Base-by-base conservation (phyloP, 2,888 invertebrate genomes). In the Pantelozetes paolii region DNA sequence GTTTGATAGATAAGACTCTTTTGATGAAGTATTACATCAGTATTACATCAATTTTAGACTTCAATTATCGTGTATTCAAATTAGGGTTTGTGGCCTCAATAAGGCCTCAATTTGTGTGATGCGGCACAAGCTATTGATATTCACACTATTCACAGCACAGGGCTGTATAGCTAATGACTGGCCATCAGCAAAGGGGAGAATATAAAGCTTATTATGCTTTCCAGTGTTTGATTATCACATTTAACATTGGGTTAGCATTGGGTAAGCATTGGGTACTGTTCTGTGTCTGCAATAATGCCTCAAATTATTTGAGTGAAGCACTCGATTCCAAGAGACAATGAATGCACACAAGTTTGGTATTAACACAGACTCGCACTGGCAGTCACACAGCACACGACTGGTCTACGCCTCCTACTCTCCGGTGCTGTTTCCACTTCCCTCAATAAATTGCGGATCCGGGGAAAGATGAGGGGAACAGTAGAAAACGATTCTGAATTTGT, bases 151-250 rank as follows among this genome's bases (percentile, higher is more conserved):
- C 50, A 23, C 9, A 54, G 20, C 11, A 26, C 62, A 62, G 26
- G 5, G 18, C 36, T 62, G 15, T 18, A 62, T 32, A n/a, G 62
- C 36, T 36, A 36, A 62, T 62, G 32, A 62, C 62, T 62, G 36
- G 62, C 62, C 62, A 62, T 62, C 28, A 62, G 62, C 62, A 62
- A 62, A 62, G 62, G 62, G 62, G 62, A 62, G 62, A 62, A 62
- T 62, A 62, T 36, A 50, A 50, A 62, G 62, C 62, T 62, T 62
- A 62, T 62, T 62, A 26, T 54, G 54, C 45, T 26, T 32, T 15
- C 18, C 18, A 62, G 62, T 62, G 62, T 62, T 62, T 62, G 62
- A 62, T 62, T 30, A 62, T 62, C n/a, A 59, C 23, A 59, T 59
- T 50, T 62, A 18, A 15, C 45, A 45, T 45, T 45, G 45, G 45